Percentiles rank a stretch among this genome's conserved stretches.
Conservation (phyloP, 2,797 vertebrate species). For the Phoxinus dragarum region DNA sequence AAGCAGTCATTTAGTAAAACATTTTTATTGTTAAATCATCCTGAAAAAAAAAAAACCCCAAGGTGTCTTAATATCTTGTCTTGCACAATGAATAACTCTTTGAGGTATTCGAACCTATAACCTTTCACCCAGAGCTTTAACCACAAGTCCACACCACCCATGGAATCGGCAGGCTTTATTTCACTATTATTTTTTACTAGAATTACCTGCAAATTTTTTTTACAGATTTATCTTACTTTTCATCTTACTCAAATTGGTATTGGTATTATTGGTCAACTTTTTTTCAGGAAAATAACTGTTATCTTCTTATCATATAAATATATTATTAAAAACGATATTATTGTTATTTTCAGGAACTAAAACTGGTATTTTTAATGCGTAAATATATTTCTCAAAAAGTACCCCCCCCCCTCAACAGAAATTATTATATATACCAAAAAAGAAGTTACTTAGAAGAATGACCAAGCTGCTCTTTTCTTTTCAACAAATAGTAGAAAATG, state of each 20-base stretch:
- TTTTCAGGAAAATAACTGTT: background rate
- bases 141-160: too few species aligned
- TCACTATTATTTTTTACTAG: background rate
- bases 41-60: background rate
- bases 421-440: background rate
- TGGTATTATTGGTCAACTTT: background rate
- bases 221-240: background rate
- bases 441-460: background rate
- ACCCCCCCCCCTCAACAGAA: too few species aligned
- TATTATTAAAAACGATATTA: background rate
- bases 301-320: background rate
- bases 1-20: background rate
- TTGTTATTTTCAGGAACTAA: background rate
- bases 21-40: background rate
- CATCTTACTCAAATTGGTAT: too few species aligned
- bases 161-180: background rate
- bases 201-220: background rate
- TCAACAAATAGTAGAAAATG: background rate
- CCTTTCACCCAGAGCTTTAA: slow-evolving; percentile 3
- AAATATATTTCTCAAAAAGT: background rate
- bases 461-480: background rate
- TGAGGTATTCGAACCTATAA: background rate
- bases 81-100: background rate
- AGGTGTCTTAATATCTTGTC: background rate
- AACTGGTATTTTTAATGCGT: background rate